Base-by-base conservation (phyloP, 2,888 invertebrate species). In the Hymenopus coronatus region DNA sequence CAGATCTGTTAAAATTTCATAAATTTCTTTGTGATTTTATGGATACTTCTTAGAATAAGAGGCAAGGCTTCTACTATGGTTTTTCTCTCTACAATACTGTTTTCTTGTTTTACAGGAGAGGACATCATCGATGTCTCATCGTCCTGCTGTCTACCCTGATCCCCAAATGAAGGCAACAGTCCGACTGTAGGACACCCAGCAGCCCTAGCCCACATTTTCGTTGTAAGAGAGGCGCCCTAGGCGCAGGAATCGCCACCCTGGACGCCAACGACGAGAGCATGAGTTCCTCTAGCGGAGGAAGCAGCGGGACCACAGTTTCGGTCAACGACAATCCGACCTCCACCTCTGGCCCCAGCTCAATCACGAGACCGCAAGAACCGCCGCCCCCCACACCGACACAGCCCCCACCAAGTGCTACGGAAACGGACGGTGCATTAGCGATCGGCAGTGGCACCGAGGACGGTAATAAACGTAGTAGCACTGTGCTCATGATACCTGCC, bases 221-320 rank as follows among this genome's bases (percentile, higher is more conserved):
- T 70, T 70, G 20, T 4, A 25, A 70, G 54, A 70, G 54, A 70
- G 54, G 54, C 54, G 54, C 54, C 54, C 54, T 70, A 15, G 54
- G 54, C 54, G 54, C 25, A 70, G 54, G 54, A 70, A 28, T 8
- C 70, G 81, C 46, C 87, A 82, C 25, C n/a, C 87, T 87, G 87
- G 87, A 87, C 15, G 40, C 82, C 9, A 87, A 46, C 46, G 87
- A 87, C 15, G 87, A 87, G 28, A 87, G 82, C 82, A 82, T 87
- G 87, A 87, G 87, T 28, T 70, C 82, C 87, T 87, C 87, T 40
- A 87, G 87, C 81, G 87, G 87, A 28, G 87, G 87, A 25, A 87
- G 87, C 87, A 87, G 87, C 25, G 87, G 86, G 7, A 86, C 86
- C 3, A 87, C 87, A n/a, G 82, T 87, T 25, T 87, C 87, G 3